phyloP scores from a whole-genome alignment of 2,113 vertebrate genomes.

The Psophia crepitans region DNA sequence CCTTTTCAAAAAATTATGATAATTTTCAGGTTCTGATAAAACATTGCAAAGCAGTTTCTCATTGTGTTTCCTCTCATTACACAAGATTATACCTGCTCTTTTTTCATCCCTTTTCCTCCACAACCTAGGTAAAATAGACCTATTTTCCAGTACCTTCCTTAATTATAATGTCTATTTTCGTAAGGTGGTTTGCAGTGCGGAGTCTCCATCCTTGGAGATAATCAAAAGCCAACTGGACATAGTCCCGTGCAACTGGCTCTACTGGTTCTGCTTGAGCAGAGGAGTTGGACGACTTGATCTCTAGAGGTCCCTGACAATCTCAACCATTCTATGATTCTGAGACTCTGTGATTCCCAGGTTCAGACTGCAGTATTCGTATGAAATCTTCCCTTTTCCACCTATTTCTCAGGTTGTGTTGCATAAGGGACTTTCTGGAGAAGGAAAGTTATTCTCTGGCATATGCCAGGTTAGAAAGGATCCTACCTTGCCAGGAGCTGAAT shows the following conservation, averaged over 20 bases:
- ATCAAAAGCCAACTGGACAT: background rate
- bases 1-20: background rate
- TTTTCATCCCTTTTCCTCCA: background rate
- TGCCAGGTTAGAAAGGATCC: background rate
- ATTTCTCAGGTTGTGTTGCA: rapidly evolving
- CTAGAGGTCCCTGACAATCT: background rate
- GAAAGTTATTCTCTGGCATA: background rate
- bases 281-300: background rate
- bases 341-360: background rate
- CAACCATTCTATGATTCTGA: background rate
- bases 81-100: background rate
- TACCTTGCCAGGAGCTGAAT: background rate
- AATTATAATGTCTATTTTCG: background rate
- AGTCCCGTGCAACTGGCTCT: background rate
- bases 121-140: background rate
- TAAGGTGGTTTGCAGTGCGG: rapidly evolving
- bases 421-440: background rate
- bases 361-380: background rate
- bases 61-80: background rate
- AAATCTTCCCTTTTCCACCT: background rate
- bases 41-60: background rate
- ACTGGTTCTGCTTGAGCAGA: background rate
- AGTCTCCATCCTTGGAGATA: background rate
- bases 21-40: background rate
- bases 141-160: background rate